Conservation (phyloP, 2,113 vertebrate species). For the Petaurus breviceps region DNA sequence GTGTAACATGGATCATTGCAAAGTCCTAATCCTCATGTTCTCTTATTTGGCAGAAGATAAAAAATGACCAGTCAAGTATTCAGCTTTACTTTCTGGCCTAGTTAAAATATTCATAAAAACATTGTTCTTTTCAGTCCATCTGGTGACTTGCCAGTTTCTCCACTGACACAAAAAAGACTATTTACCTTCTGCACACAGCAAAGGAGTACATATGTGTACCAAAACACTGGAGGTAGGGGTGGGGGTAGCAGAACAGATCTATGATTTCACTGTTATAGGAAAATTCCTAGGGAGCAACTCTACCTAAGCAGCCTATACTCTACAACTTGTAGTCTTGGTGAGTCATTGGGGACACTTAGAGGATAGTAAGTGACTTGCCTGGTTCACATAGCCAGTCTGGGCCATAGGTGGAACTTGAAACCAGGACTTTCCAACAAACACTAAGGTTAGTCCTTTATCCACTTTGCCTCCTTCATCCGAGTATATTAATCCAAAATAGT, state of each 20-base stretch:
- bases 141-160: neutral
- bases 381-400: neutral
- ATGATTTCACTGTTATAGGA: neutral
- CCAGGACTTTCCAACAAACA: neutral
- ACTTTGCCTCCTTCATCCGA: too few species aligned
- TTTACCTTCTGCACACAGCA: neutral
- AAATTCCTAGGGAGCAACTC: neutral
- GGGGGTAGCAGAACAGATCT: neutral
- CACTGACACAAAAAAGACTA: neutral
- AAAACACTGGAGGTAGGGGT: neutral
- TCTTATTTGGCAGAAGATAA: constrained; percentile 28
- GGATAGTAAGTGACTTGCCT: neutral
- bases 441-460: too few species aligned
- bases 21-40: neutral
- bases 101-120: constrained; percentile 20
- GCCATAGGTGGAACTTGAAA: neutral
- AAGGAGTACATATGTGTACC: neutral
- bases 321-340: neutral
- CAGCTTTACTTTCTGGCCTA: constrained; percentile 27
- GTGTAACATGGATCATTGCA: neutral
- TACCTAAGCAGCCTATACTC: neutral
- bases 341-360: constrained; percentile 29
- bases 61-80: constrained; percentile 40
- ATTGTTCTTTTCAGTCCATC: neutral
- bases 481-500: neutral